These are phyloP conservation scores for Scelioninae gen. 1 DNA, from an alignment of 2,888 invertebrate species.

Conservation along the genomic window DNA sequence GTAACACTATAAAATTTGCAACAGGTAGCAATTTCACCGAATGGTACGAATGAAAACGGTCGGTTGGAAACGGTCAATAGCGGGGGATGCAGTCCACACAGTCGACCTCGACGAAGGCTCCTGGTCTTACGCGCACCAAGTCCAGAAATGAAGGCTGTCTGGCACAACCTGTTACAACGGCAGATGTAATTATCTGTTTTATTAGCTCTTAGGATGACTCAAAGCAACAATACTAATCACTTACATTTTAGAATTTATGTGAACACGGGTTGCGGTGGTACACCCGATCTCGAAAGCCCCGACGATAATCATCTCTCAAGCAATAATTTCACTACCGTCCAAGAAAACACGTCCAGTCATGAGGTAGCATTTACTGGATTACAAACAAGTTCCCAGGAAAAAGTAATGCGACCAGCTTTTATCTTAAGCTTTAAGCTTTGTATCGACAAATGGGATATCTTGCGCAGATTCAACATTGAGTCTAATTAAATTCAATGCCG, in stretches of 20 bases:
- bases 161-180: conserved; percentile 94
- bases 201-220: conserved; percentile 4
- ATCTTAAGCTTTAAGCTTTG: background rate
- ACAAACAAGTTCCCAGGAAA: conserved; percentile 6
- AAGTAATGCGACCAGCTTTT: conserved; percentile 17
- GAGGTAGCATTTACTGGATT: conserved; percentile 76
- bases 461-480: no score
- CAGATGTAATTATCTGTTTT: conserved; percentile 89
- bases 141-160: conserved; percentile 93
- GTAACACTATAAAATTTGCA: conserved; percentile 18
- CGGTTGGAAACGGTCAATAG: conserved; percentile 74
- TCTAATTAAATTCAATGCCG: no score
- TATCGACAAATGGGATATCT: background rate
- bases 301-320: conserved; percentile 86
- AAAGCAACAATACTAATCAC: conserved; percentile 64
- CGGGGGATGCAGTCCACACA: conserved; percentile 83
- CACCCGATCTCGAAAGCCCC: conserved; percentile 91
- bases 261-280: conserved; percentile 91
- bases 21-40: conserved; percentile 85
- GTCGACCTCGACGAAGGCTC: conserved; percentile 87
- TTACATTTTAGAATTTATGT: conserved; percentile 89
- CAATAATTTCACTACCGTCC: conserved; percentile 75
- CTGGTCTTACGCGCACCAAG: conserved; percentile 92
- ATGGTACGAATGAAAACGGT: conserved; percentile 77
- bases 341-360: conserved; percentile 76